A percentile compares a stretch with the other conserved stretches of the same genome.
These are phyloP conservation scores for Rhea americana DNA, from an alignment of 2,113 vertebrate genomes.

Conservation along the genomic window DNA sequence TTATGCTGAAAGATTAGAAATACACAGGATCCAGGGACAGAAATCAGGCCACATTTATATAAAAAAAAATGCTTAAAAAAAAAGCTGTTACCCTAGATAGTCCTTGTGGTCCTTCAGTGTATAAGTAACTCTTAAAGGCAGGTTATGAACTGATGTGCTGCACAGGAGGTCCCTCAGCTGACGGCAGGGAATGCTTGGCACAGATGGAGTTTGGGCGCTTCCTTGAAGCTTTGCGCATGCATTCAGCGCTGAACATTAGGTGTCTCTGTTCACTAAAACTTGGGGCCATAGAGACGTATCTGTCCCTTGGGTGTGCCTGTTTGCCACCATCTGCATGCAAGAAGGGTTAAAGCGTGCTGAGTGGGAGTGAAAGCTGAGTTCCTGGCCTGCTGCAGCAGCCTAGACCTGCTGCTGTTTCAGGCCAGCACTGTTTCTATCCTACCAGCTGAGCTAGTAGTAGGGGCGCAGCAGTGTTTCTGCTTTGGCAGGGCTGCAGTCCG, in stretches of 20 bases:
- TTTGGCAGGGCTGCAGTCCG: background rate
- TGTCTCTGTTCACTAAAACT: conserved; percentile 31
- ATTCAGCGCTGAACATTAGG: conserved; percentile 6
- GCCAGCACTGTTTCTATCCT: accelerated
- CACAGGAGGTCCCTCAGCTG: background rate
- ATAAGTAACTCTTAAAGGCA: background rate
- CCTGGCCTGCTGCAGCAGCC: background rate
- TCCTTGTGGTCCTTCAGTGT: background rate
- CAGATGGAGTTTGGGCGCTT: too few species aligned
- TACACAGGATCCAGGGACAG: too few species aligned
- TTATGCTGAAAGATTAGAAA: too few species aligned
- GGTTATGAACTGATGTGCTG: background rate
- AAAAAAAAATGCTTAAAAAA: background rate
- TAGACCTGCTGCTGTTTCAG: background rate
- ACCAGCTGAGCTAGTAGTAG: background rate
- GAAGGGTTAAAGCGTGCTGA: too few species aligned
- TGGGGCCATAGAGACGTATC: too few species aligned
- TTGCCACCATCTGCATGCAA: background rate
- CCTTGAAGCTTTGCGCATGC: accelerated
- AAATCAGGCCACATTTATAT: too few species aligned
- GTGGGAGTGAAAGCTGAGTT: background rate
- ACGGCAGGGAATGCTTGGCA: background rate
- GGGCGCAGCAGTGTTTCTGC: accelerated
- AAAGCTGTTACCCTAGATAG: background rate
- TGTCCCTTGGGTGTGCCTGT: background rate